These are phyloP conservation scores for Dioctria rufipes DNA, from an alignment of 2,888 invertebrate genomes.

Conservation along the genomic window DNA sequence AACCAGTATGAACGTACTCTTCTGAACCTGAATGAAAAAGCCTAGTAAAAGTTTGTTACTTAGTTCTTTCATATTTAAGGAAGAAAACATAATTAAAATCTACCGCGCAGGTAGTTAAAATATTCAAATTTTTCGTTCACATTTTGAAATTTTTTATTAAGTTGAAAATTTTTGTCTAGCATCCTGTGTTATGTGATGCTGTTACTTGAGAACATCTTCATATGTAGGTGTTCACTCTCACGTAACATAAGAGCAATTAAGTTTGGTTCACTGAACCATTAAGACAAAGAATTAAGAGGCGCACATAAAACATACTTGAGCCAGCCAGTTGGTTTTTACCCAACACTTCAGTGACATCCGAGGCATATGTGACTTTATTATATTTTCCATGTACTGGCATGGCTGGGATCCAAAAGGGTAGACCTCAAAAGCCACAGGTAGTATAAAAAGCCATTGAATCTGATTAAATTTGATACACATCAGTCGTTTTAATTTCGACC, in stretches of 20 bases:
- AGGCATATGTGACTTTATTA: conserved; percentile 38
- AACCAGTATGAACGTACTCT: no score
- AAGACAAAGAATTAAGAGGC: conserved; percentile 49
- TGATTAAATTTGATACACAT: conserved; percentile 49
- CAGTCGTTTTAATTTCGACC: conserved; percentile 44
- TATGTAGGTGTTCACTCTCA: conserved; percentile 39
- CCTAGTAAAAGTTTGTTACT: no score
- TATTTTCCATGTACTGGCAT: not conserved
- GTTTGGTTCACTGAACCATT: conserved; percentile 48
- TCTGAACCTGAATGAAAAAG: no score
- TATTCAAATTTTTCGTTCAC: not conserved
- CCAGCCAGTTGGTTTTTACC: conserved; percentile 28
- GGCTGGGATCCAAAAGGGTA: conserved; percentile 8
- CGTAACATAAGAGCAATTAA: conserved; percentile 48
- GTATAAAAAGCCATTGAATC: conserved; percentile 41
- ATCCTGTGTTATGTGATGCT: conserved; percentile 41
- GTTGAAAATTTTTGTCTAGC: conserved; percentile 16
- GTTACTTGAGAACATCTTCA: conserved; percentile 42
- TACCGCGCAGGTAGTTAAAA: no score
- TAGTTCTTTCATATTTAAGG: no score
- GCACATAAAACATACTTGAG: conserved; percentile 43
- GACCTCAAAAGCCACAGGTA: conserved; percentile 49
- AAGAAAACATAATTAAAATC: no score
- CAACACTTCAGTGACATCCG: conserved; percentile 25
- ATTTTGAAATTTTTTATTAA: not conserved